Evolutionary conservation across 1,140 invertebrate genomes (phyloP).

Genomic region (Tribolium madens): DNA sequence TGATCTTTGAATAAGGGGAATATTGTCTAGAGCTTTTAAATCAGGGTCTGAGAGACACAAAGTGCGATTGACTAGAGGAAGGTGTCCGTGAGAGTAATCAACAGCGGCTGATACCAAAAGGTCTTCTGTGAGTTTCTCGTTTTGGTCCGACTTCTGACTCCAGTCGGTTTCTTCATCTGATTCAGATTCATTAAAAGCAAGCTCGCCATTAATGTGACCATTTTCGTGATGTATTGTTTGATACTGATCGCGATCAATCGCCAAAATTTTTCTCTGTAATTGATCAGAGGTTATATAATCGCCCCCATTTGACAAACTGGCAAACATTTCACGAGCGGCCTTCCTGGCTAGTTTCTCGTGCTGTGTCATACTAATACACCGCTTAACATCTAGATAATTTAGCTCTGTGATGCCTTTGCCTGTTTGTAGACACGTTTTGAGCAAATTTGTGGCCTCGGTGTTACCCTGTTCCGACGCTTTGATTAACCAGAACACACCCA

Average conservation of each 20-base stretch:
- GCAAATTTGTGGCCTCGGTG: conserved; percentile 83
- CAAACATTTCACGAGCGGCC: conserved; percentile 87
- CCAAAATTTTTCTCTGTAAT: conserved; percentile 76
- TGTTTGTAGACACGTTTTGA: conserved; percentile 81
- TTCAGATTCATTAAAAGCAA: conserved; percentile 55
- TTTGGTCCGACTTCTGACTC: conserved; percentile 66
- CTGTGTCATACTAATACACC: conserved; percentile 83
- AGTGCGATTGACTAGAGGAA: conserved; percentile 81
- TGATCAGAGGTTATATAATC: conserved; percentile 88
- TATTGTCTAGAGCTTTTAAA: conserved; percentile 74
- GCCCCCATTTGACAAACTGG: conserved; percentile 83
- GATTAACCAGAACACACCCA: conserved; percentile 89
- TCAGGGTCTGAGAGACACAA: conserved; percentile 77
- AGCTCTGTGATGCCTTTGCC: conserved; percentile 84
- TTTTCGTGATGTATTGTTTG: conserved; percentile 62
- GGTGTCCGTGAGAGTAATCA: conserved; percentile 81
- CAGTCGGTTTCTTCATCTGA: conserved; percentile 63
- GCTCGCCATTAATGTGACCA: conserved; percentile 59
- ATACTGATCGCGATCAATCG: conserved; percentile 71
- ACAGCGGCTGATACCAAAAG: conserved; percentile 84
- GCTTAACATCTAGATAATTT: conserved; percentile 85
- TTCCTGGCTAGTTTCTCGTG: conserved; percentile 87
- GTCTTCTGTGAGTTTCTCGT: conserved; percentile 82
- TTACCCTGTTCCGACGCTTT: conserved; percentile 92
- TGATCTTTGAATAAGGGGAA: conserved; percentile 77